Evolutionary conservation across 2,888 invertebrate genomes (phyloP).

Genomic region (Cartodere bifasciata): DNA sequence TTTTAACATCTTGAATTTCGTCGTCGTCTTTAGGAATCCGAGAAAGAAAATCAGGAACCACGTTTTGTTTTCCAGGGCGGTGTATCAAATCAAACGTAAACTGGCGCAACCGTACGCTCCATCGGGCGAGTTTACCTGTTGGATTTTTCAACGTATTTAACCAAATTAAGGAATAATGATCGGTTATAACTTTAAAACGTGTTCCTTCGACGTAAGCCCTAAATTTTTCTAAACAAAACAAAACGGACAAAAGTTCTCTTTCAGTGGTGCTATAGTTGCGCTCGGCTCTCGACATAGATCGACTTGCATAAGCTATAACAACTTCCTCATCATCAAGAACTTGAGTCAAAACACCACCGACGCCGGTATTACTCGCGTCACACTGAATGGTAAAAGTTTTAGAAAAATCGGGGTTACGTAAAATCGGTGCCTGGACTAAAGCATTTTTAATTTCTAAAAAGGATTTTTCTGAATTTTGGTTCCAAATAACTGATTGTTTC

Average conservation of each 20-base stretch:
- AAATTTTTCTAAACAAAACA: conserved; percentile 20
- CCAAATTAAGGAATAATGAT: conserved; percentile 18
- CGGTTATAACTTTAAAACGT: conserved; percentile 18
- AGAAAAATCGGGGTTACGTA: conserved; percentile 19
- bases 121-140: conserved; percentile 17
- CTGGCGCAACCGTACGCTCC: conserved; percentile 15
- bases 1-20: no score
- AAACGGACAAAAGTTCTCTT: conserved; percentile 18
- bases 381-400: conserved; percentile 19
- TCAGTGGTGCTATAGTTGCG: conserved; percentile 20
- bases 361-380: conserved; percentile 18
- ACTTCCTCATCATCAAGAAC: conserved; percentile 14
- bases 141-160: conserved; percentile 17
- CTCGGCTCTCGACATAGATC: conserved; percentile 18
- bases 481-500: conserved; percentile 15
- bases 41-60: conserved; percentile 16
- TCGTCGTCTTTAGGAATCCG: no score
- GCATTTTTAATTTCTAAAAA: conserved; percentile 17
- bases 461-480: conserved; percentile 14
- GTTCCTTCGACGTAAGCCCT: conserved; percentile 16
- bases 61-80: conserved; percentile 13
- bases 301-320: conserved; percentile 19
- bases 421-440: conserved; percentile 18
- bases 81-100: conserved; percentile 16
- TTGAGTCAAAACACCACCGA: conserved; percentile 18